Base-by-base conservation (phyloP, 2,797 vertebrate genomes). In the Carcharodon carcharias region DNA sequence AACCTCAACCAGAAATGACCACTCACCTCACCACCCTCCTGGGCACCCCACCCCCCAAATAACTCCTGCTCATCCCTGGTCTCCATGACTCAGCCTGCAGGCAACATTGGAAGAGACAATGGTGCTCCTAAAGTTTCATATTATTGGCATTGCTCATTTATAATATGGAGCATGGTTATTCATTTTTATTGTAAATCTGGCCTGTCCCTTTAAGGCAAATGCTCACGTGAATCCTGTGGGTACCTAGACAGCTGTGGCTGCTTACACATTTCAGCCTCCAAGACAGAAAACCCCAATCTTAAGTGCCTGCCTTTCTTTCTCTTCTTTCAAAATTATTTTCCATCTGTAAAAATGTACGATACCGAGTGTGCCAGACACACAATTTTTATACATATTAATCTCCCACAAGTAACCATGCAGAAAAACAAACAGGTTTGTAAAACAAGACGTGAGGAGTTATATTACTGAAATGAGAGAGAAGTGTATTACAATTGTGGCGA, bases 81-180 rank as follows among this genome's bases (percentile, higher is more conserved):
- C 96, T 96, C 95, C 94, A 95, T 96, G 88, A 88, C 69, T 96
- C 26, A 95, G 82, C 0, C 8, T 94, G 96, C 96, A 96, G 97
- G 97, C 96, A 96, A 96, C 96, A 96, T 96, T 0, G 96, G 97
- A 97, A 63, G 96, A 97, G 96, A 96, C 96, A 96, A 96, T 61
- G n/a, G 87, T 96, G 96, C 96, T 96, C 96, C 96, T 73, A 45
- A 85, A 85, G 18, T 45, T 85, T 85, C 14, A 21, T 85, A 85
- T 23, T 40, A 85, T 40, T 85, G 6, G 40, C 18, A 6, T 45
- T 21, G 40, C 40, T 45, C 1, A 45, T 85, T 12, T 35, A 14
- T 45, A 85, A 85, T 85, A 18, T 45, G 40, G 40, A 23, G 21
- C 80, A 85, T n/a, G 35, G 80, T 45, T 45, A 85, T 50, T 85